Conservation (phyloP, 2,113 vertebrate species). For the Rousettus leschenaultii region DNA sequence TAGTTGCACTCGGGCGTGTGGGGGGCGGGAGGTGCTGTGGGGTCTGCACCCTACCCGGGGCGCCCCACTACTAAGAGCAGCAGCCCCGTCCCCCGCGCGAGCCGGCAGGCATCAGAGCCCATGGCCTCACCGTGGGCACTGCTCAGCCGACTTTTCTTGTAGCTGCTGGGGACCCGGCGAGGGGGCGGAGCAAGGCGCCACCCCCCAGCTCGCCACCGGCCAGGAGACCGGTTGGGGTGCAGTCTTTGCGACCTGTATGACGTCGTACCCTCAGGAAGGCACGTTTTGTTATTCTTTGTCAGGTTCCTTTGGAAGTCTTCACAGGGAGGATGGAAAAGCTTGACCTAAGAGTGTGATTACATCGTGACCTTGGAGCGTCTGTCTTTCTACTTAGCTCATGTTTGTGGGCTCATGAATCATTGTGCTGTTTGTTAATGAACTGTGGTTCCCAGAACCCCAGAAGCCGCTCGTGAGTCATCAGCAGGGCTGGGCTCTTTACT, state of each 20-base stretch:
- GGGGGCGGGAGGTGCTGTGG: too few relatives aligned
- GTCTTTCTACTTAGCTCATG: neutral
- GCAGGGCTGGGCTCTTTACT: neutral
- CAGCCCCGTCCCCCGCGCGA: accelerated
- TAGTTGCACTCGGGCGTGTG: too few relatives aligned
- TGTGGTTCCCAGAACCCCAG: neutral
- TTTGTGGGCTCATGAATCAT: neutral
- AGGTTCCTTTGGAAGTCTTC: neutral
- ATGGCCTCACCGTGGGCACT: accelerated
- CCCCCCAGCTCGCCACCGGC: neutral
- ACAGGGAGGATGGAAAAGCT: neutral
- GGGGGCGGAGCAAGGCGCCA: neutral
- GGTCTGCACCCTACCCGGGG: neutral
- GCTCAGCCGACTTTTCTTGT: neutral
- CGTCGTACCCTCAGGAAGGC: neutral
- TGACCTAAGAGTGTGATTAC: neutral
- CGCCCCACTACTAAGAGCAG: neutral
- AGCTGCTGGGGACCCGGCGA: neutral
- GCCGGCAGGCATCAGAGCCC: neutral
- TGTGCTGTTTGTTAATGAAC: neutral
- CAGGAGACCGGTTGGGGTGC: neutral
- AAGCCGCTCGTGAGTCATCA: neutral
- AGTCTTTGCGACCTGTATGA: neutral
- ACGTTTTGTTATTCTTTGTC: neutral
- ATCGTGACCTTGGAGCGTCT: neutral